A percentile compares a stretch with the other conserved stretches of the same genome.
Evolutionary conservation across 53 echinoderm and acorn worm genomes (phyloP).

Genomic region (Zoroaster sp.): DNA sequence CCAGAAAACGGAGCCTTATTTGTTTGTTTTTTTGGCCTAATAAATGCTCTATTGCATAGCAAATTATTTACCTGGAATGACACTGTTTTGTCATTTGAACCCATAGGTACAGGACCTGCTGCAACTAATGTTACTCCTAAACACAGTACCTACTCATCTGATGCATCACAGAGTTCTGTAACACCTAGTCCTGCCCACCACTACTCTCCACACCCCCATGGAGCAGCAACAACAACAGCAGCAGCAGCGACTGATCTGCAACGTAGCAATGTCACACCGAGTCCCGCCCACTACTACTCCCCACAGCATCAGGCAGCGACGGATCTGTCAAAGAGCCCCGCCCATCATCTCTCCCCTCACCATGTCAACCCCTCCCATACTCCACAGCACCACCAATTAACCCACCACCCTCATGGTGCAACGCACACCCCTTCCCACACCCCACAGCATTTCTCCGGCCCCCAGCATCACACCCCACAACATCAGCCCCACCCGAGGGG

Average conservation of each 20-base stretch:
- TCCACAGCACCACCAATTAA: constrained; percentile 25
- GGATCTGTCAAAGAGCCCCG: constrained; percentile 39
- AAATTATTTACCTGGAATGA: not conserved
- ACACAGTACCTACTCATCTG: constrained; percentile 41
- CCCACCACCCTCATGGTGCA: constrained; percentile 1
- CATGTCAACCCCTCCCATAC: not conserved
- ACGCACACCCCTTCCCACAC: constrained; percentile 12
- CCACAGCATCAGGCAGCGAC: constrained; percentile 35
- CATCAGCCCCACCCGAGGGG: constrained; percentile 41
- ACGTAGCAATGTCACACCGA: constrained; percentile 35
- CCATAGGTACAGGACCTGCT: constrained; percentile 35
- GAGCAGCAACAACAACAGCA: not conserved
- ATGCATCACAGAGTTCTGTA: constrained; percentile 22
- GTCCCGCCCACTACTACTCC: constrained; percentile 60
- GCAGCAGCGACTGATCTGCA: constrained; percentile 23
- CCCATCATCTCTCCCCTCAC: constrained; percentile 34
- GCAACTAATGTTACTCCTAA: constrained; percentile 39
- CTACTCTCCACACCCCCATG: not conserved
- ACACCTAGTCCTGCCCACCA: constrained; percentile 60
- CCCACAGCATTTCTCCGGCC: constrained; percentile 37
- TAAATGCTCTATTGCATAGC: not conserved
- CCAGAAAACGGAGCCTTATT: too few relatives aligned
- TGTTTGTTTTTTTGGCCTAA: not conserved
- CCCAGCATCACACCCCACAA: constrained; percentile 30
- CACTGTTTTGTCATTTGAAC: not conserved